Conservation (phyloP, 1,140 invertebrate species). For the Bombus terrestris region DNA sequence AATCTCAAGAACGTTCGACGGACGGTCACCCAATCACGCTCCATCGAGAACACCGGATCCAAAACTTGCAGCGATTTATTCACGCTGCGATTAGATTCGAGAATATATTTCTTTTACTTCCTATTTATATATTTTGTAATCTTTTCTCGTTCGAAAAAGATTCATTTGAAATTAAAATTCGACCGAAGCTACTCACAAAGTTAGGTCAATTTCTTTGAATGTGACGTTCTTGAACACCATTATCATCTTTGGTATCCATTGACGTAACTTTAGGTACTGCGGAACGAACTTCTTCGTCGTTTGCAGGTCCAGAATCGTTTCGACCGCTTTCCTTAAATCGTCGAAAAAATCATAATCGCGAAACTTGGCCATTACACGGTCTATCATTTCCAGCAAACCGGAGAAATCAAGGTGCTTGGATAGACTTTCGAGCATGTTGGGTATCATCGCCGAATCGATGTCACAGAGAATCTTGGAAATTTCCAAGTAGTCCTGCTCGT, state of each 20-base stretch:
- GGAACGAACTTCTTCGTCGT: slow-evolving; percentile 82
- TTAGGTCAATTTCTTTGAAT: slow-evolving; percentile 74
- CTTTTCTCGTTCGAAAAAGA: neutral
- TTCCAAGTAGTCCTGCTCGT: slow-evolving; percentile 67
- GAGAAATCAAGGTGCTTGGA: slow-evolving; percentile 75
- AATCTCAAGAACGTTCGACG: slow-evolving; percentile 68
- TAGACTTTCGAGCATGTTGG: slow-evolving; percentile 72
- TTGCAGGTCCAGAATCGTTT: slow-evolving; percentile 80
- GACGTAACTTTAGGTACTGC: slow-evolving; percentile 75
- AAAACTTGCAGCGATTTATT: slow-evolving; percentile 68
- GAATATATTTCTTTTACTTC: neutral
- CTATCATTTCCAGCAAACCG: slow-evolving; percentile 73
- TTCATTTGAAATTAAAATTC: neutral
- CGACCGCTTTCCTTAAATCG: slow-evolving; percentile 73
- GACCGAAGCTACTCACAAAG: slow-evolving; percentile 68
- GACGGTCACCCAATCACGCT: slow-evolving; percentile 68
- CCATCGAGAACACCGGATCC: slow-evolving; percentile 69
- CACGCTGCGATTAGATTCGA: slow-evolving; percentile 63
- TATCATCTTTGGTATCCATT: slow-evolving; percentile 76
- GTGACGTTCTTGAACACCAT: slow-evolving; percentile 71
- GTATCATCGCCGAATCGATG: slow-evolving; percentile 74
- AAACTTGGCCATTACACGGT: slow-evolving; percentile 76
- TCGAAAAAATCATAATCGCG: slow-evolving; percentile 74
- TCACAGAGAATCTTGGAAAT: slow-evolving; percentile 74
- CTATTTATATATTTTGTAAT: neutral